These are phyloP conservation scores for Trachelus troglodyta DNA, from an alignment of 2,888 invertebrate species.

Conservation along the genomic window DNA sequence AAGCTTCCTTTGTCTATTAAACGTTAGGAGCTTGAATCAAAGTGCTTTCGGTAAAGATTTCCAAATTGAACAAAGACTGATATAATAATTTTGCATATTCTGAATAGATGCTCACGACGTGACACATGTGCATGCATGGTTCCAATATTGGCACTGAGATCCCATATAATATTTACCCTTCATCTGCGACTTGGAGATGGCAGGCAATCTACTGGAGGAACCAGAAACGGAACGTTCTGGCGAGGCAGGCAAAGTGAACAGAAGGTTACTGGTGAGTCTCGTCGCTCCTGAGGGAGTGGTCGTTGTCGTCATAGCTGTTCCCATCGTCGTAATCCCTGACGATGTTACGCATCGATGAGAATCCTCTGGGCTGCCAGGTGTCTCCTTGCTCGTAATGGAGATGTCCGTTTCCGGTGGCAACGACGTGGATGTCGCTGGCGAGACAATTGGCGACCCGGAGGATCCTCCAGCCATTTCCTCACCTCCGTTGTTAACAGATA, in stretches of 20 bases:
- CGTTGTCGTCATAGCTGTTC: constrained; percentile 3
- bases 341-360: neutral
- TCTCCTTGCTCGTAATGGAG: neutral
- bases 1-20: neutral
- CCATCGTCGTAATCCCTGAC: constrained; percentile 24
- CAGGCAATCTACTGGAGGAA: constrained; percentile 58
- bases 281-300: constrained; percentile 22
- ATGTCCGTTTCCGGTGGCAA: neutral
- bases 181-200: constrained; percentile 80
- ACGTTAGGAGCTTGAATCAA: neutral
- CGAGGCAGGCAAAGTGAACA: constrained; percentile 51
- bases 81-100: neutral
- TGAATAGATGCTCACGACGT: neutral
- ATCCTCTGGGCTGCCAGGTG: neutral
- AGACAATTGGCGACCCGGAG: constrained; percentile 31
- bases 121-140: neutral
- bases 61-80: neutral
- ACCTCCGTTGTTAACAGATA: constrained; percentile 47
- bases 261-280: constrained; percentile 36
- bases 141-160: neutral
- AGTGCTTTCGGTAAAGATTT: neutral
- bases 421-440: constrained; percentile 2
- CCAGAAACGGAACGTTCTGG: constrained; percentile 41
- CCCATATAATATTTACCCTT: constrained; percentile 71
- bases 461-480: constrained; percentile 42